Percentiles rank a stretch among this genome's conserved stretches.
Conservation (phyloP, 2,888 invertebrate genomes). For the Leptarthrus brevirostris region DNA sequence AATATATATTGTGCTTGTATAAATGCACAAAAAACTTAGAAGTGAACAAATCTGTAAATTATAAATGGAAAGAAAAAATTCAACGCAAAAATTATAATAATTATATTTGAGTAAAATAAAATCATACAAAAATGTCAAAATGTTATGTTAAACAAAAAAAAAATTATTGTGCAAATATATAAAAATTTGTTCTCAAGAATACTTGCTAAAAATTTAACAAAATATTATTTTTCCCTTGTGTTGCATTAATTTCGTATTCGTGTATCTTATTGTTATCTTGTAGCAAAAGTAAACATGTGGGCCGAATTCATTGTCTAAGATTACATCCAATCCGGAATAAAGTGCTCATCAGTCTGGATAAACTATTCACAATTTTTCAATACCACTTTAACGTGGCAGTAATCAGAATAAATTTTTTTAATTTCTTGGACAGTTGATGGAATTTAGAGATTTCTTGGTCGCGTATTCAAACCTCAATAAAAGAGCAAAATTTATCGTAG, state of each 20-base stretch:
- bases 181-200: slow-evolving; percentile 17
- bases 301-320: no score
- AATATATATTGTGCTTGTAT: not conserved
- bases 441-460: no score
- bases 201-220: not conserved
- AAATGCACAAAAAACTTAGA: not conserved
- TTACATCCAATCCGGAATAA: no score
- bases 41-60: not conserved
- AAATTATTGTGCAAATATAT: slow-evolving; percentile 1
- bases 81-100: slow-evolving; percentile 3
- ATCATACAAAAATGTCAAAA: not conserved
- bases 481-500: no score
- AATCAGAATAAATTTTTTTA: no score
- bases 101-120: not conserved
- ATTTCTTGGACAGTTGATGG: no score
- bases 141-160: slow-evolving; percentile 13
- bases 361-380: no score
- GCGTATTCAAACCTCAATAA: no score
- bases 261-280: not conserved
- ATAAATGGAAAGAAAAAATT: not conserved
- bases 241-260: slow-evolving; percentile 14
- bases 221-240: not conserved
- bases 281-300: slow-evolving; percentile 24
- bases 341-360: no score
- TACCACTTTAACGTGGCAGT: no score